Evolutionary conservation across 2,113 vertebrate genomes (phyloP).

Genomic region (Menura novaehollandiae): DNA sequence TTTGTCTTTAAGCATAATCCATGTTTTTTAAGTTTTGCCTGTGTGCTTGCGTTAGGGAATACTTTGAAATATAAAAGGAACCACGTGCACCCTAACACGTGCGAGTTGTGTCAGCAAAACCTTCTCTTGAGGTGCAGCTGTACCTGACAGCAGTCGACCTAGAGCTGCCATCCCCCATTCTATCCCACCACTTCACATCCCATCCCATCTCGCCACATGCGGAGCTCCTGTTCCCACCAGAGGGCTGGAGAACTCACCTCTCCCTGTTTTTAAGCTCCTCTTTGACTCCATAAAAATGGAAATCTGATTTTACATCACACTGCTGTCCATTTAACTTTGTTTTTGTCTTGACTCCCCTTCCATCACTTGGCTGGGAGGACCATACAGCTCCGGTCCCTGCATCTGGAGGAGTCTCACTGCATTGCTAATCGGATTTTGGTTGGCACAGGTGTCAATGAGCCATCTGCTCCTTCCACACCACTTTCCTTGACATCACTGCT

Average conservation of each 20-base stretch:
- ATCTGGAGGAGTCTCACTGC: not conserved
- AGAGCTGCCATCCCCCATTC: not conserved
- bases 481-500: not conserved
- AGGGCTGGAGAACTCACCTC: not conserved
- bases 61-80: not conserved
- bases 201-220: not conserved
- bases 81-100: not conserved
- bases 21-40: not conserved
- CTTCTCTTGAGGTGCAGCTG: not conserved
- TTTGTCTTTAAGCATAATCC: not conserved
- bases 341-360: not conserved
- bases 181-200: not conserved
- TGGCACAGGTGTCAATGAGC: not conserved
- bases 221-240: not conserved
- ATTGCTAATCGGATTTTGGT: not conserved
- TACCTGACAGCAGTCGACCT: not conserved
- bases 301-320: not conserved
- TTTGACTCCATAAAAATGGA: not conserved
- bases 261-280: not conserved
- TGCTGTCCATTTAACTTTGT: not conserved
- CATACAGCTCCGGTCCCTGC: not conserved
- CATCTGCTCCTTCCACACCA: not conserved
- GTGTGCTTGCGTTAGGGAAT: not conserved
- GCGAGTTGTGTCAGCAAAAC: not conserved
- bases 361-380: accelerated